phyloP scores from a whole-genome alignment of 2,888 invertebrate genomes.

The Hydriomena furcata region DNA sequence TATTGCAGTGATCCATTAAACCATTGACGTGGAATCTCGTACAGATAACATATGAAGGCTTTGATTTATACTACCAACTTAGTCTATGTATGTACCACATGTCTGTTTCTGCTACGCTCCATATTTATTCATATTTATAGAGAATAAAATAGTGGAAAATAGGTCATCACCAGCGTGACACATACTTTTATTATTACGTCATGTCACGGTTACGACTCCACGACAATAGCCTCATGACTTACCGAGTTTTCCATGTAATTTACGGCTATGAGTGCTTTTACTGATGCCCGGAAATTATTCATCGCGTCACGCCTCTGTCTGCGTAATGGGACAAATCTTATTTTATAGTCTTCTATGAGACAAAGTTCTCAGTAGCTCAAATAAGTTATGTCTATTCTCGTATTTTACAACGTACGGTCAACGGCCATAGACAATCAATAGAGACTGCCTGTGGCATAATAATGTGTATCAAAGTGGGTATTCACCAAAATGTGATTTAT shows the following conservation, averaged over 20 bases:
- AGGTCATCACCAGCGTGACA: slow-evolving; percentile 36
- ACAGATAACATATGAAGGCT: slow-evolving; percentile 24
- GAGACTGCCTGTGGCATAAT: too few species aligned
- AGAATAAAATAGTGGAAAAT: slow-evolving; percentile 30
- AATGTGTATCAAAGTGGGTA: too few species aligned
- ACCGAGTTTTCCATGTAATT: slow-evolving; percentile 48
- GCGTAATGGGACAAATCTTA: slow-evolving; percentile 33
- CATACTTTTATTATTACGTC: slow-evolving; percentile 38
- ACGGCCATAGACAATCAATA: too few species aligned
- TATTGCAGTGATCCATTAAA: slow-evolving; percentile 17
- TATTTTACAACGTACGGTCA: too few species aligned
- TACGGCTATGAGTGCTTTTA: slow-evolving; percentile 43
- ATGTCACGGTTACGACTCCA: slow-evolving; percentile 39
- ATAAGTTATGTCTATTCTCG: neutral
- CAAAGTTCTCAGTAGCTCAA: neutral
- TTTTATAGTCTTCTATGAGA: slow-evolving; percentile 28
- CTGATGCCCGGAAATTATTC: slow-evolving; percentile 65
- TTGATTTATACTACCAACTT: slow-evolving; percentile 18
- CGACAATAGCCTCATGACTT: slow-evolving; percentile 37
- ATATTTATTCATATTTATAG: neutral
- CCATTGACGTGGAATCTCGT: slow-evolving; percentile 19
- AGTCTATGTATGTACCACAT: neutral
- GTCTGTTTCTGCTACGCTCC: neutral
- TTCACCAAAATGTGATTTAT: too few species aligned
- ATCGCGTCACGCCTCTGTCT: slow-evolving; percentile 47